Evolutionary conservation across 1,140 invertebrate species (phyloP), one percentile per base, ranked within the genome.

Genomic region (Heliothis virescens): DNA sequence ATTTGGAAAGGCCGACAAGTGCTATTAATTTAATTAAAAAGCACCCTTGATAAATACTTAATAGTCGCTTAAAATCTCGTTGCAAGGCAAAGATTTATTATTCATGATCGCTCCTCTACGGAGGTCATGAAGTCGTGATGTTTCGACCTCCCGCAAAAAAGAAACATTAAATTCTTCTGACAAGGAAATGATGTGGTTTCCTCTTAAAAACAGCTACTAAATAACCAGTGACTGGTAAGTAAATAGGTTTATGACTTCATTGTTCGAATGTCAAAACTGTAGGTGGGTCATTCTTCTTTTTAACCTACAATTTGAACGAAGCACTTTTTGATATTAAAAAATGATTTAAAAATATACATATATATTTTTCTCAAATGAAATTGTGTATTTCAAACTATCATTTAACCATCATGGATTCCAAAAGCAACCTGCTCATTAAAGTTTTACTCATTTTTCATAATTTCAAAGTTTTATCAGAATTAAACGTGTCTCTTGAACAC

Each of bases 51-150:
- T 65, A 65, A 65, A 62, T 48, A 60, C 34, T 75, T 75, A 50
- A 75, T 62, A 60, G 72, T 75, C 72, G 21, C 57, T 75, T 75
- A 75, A 75, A 75, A 60, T 75, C 72, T 47, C 41, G 50, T 60
- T 62, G 41, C 72, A 75, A 75, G 72, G 72, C 12, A 75, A 75
- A 62, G 41, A 62, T 75, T 75, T 75, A 75, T 75, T 75, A 75
- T 75, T 75, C 72, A 75, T 47, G 53, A 75, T 62, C 41, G 29
- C 5, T 75, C 72, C 18, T 75, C 57, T 47, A n/a, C 41, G n/a
- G 69, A 75, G 55, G 55, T 48, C 34, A 41, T 41, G 34, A 41
- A 41, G 34, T 41, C 72, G 57, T 75, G 72, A 62, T 75, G 52
- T 50, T 75, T 21, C 48, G 72, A 75, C 72, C 72, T 75, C 53